A percentile compares a stretch with the other conserved stretches of the same genome.
Evolutionary conservation across 2,797 vertebrate genomes (phyloP).

Genomic region (Vespertilio murinus): DNA sequence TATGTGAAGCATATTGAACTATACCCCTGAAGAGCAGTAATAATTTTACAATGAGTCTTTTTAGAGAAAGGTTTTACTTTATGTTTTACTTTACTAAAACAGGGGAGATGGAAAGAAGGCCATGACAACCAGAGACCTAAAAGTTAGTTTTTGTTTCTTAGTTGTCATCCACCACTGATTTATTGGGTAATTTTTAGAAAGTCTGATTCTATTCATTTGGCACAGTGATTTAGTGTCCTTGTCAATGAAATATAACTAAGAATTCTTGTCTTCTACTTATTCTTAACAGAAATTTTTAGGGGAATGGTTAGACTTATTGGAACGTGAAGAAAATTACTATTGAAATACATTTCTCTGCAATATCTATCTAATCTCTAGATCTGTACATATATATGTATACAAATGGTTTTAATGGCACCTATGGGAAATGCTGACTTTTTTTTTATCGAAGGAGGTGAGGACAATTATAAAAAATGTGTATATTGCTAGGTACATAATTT

Average conservation of each 20-base stretch:
- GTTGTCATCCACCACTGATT: not conserved
- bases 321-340: constrained; percentile 2
- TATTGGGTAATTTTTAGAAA: constrained; percentile 24
- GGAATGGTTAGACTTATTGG: not conserved
- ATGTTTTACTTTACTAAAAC: not conserved
- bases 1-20: not conserved
- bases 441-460: not conserved
- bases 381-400: not conserved
- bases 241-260: not conserved
- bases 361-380: not conserved
- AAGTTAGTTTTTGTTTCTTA: constrained; percentile 17
- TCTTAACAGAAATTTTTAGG: constrained; percentile 32
- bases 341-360: constrained; percentile 38
- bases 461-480: not conserved
- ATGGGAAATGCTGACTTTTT: constrained; percentile 18
- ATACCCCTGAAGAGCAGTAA: not conserved
- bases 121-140: not conserved
- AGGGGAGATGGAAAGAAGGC: not conserved
- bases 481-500: not conserved
- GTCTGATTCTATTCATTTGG: not conserved
- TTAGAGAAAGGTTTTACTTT: not conserved
- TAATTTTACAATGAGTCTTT: not conserved
- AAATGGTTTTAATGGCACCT: not conserved
- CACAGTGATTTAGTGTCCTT: not conserved
- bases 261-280: constrained; percentile 5